Evolutionary conservation across 2,888 invertebrate species (phyloP), one percentile per base, ranked within the genome.

Genomic region (Acanthoscelides obtectus): DNA sequence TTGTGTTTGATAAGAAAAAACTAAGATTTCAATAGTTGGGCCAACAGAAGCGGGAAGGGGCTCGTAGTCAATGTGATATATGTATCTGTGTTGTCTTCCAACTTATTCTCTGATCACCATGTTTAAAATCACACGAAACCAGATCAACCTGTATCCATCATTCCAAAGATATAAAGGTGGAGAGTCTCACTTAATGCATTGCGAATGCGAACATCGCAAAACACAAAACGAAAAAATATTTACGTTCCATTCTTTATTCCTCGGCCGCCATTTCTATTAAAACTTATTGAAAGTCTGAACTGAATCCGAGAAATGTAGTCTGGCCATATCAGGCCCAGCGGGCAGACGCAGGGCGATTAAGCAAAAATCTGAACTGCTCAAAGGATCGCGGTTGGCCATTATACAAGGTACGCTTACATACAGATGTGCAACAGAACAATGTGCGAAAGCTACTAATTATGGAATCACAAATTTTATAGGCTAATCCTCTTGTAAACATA

Each of bases 271-370:
- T 65, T 71, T 69, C 69, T 71, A 69, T 71, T 69, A 69, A 63
- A 69, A 27, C 69, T 22, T 70, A 70, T 70, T 70, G 64, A 69
- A 67, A 71, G 66, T 67, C 25, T 22, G 66, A 66, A 70, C 69
- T 71, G 71, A 69, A 71, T 71, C 69, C 71, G 67, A 71, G 71
- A 72, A 70, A 72, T 72, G 72, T 67, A 6, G 72, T 66, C 68
- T 69, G 45, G 2, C 72, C 72, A 69, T 72, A 70, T 72, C 69
- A 45, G 72, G 72, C 64, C 64, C 63, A 45, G 45, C 45, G 45
- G 68, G 63, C 27, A 72, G 22, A 22, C 69, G 27, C 67, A 67
- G 69, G 63, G 20, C 71, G 69, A 66, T 69, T 64, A 67, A 67
- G 67, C 66, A 71, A 71, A 71, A 71, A 69, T 67, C 64, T 25